Conservation (phyloP, 1,140 invertebrate genomes). For the Kradibia gibbosae region DNA sequence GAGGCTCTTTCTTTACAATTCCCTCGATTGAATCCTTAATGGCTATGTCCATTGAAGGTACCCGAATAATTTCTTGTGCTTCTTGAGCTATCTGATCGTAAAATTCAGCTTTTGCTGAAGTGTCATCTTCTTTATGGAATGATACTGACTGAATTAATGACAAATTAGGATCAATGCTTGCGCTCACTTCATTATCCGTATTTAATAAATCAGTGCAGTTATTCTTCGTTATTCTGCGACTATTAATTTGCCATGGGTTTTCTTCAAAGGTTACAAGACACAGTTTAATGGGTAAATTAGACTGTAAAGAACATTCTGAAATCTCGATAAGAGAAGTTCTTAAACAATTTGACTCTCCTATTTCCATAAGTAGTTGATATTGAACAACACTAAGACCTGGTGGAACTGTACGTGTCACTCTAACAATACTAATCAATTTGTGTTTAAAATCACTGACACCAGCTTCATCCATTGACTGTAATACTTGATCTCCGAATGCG, state of each 20-base stretch:
- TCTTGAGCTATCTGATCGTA: conserved; percentile 63
- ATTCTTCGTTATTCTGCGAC: conserved; percentile 62
- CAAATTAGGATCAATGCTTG: conserved; percentile 49
- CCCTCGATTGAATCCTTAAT: background rate
- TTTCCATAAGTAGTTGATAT: conserved; percentile 64
- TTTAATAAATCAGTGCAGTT: conserved; percentile 63
- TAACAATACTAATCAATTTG: conserved; percentile 61
- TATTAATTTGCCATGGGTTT: conserved; percentile 60
- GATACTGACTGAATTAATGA: conserved; percentile 51
- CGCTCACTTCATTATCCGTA: conserved; percentile 59
- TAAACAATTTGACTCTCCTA: conserved; percentile 67
- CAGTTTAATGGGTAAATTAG: conserved; percentile 58
- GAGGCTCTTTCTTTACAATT: conserved; percentile 35
- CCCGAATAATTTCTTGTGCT: conserved; percentile 55
- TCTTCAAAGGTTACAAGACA: conserved; percentile 66
- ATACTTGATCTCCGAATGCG: conserved; percentile 59
- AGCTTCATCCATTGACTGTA: conserved; percentile 62
- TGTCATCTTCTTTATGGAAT: conserved; percentile 48
- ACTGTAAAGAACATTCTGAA: conserved; percentile 61
- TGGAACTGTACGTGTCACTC: conserved; percentile 64
- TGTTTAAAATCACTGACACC: conserved; percentile 64
- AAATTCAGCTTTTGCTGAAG: conserved; percentile 56
- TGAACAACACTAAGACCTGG: conserved; percentile 62
- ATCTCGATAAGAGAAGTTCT: conserved; percentile 60
- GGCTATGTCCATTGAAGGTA: conserved; percentile 46